phyloP scores from a whole-genome alignment of 2,797 vertebrate genomes.

The Sparidentex hasta region DNA sequence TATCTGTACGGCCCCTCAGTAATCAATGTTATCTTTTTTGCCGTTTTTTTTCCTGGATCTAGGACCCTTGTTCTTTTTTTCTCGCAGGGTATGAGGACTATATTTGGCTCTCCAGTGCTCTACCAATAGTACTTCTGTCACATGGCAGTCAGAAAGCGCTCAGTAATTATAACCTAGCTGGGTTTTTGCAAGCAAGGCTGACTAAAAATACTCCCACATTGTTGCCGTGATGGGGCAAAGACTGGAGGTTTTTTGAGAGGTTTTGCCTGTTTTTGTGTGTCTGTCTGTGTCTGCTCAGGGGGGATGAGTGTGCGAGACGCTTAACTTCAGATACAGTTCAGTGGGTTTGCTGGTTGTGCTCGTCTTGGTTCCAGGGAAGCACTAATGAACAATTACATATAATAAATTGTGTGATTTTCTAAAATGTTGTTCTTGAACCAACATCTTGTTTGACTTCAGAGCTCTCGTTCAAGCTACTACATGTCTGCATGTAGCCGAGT shows the following conservation, averaged over 20 bases:
- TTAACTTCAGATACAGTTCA: neutral
- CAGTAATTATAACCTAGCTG: conserved; percentile 84
- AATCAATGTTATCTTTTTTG: conserved; percentile 64
- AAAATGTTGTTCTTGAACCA: conserved; percentile 15
- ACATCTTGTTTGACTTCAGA: conserved; percentile 7
- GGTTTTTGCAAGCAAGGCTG: conserved; percentile 72
- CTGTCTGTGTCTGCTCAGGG: conserved; percentile 32
- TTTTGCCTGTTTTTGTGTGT: conserved; percentile 42
- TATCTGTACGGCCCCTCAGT: conserved; percentile 42
- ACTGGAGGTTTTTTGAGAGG: conserved; percentile 46
- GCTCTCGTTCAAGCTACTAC: neutral
- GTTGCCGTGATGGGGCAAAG: conserved; percentile 64
- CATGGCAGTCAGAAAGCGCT: conserved; percentile 83
- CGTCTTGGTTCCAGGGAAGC: conserved; percentile 12
- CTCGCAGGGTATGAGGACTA: conserved; percentile 69
- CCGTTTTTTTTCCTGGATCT: conserved; percentile 36
- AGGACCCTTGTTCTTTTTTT: conserved; percentile 50
- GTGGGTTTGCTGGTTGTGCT: conserved; percentile 18
- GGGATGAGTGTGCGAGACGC: conserved; percentile 7
- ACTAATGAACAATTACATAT: conserved; percentile 16
- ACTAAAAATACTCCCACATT: conserved; percentile 81
- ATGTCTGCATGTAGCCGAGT: neutral
- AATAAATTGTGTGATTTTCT: conserved; percentile 33
- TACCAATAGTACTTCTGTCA: conserved; percentile 81
- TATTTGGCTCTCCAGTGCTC: conserved; percentile 79